Evolutionary conservation across 2,797 vertebrate genomes (phyloP).

Genomic region (Buphagus erythrorhynchus): DNA sequence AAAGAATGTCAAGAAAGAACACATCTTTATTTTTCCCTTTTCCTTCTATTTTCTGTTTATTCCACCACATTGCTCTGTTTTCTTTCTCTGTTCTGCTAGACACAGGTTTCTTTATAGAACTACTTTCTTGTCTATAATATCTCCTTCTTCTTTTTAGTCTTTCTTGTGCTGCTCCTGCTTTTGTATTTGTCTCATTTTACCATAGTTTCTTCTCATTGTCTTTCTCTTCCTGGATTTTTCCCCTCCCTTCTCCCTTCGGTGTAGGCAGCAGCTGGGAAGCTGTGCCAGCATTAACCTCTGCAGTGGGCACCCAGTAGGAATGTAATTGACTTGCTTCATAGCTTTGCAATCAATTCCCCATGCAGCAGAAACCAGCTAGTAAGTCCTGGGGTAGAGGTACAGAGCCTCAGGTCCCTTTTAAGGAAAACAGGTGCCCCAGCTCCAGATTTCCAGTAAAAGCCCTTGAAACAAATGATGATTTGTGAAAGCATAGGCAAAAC

Average conservation of each 20-base stretch:
- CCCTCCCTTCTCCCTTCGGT: neutral
- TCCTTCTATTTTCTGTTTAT: neutral
- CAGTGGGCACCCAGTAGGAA: neutral
- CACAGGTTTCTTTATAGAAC: neutral
- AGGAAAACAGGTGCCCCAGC: neutral
- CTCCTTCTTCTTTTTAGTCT: neutral
- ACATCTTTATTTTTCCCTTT: neutral
- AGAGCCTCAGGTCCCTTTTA: neutral
- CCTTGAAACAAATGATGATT: rapidly evolving
- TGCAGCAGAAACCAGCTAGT: neutral
- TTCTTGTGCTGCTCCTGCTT: neutral
- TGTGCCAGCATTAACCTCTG: neutral
- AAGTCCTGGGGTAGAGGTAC: neutral
- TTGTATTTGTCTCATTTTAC: neutral
- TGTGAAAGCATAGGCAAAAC: neutral
- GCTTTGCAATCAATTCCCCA: neutral
- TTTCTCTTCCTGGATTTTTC: neutral
- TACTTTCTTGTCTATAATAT: neutral
- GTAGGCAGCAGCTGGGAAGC: neutral
- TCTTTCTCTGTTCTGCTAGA: neutral
- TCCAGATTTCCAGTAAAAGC: neutral
- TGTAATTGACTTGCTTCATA: neutral
- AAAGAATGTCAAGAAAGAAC: neutral
- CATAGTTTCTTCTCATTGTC: neutral
- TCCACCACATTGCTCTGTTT: neutral